phyloP scores from a whole-genome alignment of 2,113 vertebrate species.

The Odobenus rosmarus region DNA sequence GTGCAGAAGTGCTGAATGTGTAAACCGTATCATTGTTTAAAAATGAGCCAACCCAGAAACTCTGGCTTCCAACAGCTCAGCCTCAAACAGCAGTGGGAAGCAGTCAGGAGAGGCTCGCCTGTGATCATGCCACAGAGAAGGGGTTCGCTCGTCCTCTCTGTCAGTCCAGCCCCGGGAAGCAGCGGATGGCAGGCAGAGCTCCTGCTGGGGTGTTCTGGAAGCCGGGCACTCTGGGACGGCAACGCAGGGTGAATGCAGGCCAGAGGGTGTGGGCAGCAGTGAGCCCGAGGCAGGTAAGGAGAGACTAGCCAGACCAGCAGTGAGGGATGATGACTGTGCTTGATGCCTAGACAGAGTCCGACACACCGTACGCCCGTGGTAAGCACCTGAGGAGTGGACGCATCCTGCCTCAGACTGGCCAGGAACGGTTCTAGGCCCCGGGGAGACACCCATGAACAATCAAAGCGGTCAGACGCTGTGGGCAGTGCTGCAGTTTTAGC shows the following conservation, averaged over 20 bases:
- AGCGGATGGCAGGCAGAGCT: neutral
- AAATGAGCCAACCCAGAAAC: neutral
- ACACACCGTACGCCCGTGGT: accelerated
- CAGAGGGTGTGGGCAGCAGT: neutral
- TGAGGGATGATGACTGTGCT: neutral
- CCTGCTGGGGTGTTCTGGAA: neutral
- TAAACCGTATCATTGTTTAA: conserved; percentile 3
- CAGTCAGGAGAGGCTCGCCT: neutral
- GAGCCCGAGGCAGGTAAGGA: neutral
- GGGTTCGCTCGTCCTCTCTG: accelerated
- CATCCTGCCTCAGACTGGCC: accelerated
- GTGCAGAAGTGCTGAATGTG: neutral
- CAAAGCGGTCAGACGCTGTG: too few relatives aligned
- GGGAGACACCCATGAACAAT: neutral
- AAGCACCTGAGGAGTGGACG: neutral
- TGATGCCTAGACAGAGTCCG: neutral
- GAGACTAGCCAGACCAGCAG: neutral
- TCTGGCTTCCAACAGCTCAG: conserved; percentile 33
- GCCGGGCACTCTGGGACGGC: neutral
- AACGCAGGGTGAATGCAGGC: neutral
- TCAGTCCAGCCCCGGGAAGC: neutral
- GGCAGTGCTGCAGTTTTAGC: accelerated
- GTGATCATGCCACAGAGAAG: neutral
- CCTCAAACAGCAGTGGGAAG: neutral
- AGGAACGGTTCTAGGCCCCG: neutral